Conservation (phyloP, 2,797 vertebrate genomes). For the Stomatorhinus walkeri region DNA sequence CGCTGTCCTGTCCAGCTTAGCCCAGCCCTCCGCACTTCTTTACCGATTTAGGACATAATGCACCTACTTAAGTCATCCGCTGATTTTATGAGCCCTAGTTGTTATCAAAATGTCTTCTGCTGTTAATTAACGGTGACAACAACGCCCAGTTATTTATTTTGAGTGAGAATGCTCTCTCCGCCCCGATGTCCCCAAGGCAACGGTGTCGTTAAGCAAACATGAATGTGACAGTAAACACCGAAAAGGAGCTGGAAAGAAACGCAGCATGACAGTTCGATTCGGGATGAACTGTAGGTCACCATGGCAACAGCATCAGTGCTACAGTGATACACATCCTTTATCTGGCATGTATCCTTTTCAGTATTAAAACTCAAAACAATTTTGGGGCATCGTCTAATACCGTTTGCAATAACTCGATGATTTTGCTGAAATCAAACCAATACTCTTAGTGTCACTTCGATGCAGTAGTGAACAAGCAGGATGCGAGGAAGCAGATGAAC, state of each 20-base stretch:
- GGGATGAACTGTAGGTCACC: slow-evolving; percentile 43
- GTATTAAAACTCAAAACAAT: background rate
- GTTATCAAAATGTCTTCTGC: background rate
- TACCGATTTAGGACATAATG: background rate
- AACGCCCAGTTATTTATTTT: background rate
- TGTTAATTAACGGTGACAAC: background rate
- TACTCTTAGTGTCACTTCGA: background rate
- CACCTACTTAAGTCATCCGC: background rate
- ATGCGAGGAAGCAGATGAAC: too few species aligned
- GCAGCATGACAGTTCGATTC: slow-evolving; percentile 20
- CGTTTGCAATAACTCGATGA: background rate
- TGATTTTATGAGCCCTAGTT: background rate
- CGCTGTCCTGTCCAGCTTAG: background rate
- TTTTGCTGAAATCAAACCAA: background rate
- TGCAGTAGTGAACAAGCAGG: too few species aligned
- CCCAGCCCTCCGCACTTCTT: background rate
- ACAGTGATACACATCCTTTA: background rate
- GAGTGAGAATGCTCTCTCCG: background rate
- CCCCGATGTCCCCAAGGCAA: slow-evolving; percentile 9
- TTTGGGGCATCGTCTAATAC: too few species aligned
- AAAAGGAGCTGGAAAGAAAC: slow-evolving; percentile 1
- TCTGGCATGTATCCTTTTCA: background rate
- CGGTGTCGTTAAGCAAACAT: background rate
- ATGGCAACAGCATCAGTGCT: slow-evolving; percentile 46
- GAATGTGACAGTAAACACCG: background rate